Evolutionary conservation across 2,113 vertebrate genomes (phyloP), one percentile per base, ranked within the genome.

Genomic region (Seriola aureovittata): DNA sequence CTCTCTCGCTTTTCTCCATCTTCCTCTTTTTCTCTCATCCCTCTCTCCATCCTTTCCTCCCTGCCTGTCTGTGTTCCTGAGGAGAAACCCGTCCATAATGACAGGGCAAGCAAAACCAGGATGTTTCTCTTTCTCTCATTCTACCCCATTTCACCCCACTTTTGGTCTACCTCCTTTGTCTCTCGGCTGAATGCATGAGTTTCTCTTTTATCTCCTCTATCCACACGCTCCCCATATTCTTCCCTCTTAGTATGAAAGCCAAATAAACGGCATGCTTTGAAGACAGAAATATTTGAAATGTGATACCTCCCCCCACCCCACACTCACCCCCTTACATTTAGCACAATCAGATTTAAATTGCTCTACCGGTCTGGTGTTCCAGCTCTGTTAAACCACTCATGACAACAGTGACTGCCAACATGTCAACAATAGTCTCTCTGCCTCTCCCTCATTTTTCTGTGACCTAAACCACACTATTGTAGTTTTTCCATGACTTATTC

Each of bases 381-480:
- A 88, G 81, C 78, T 91, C 93, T 95, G 92, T 84, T 88, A 91
- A 94, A 94, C 87, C 85, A 57, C 88, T 94, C 91, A 91, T 90
- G 85, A 93, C 90, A 91, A 77, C 87, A 88, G 88, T 40, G 80
- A 67, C 83, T 91, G 91, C 92, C 93, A 93, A 81, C 85, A 87
- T 88, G 90, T 94, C 90, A 93, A 93, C 93, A 94, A 89, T 89
- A 81, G 82, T 66, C 89, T 84, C 89, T 82, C 77, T 84, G 65
- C 62, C 73, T 81, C 63, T 54, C 81, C 68, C 77, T 84, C 40
- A 29, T 64, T 72, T 44, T 77, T 73, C 65, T 76, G 58, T 67
- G 82, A 87, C 59, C 76, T 74, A 92, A 82, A 92, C 86, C 90
- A 88, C 89, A 93, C 77, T 73, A 81, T 92, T 93, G 91, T 91